phyloP scores from a whole-genome alignment of 2,888 invertebrate genomes.

The Drosophila macrospina region DNA sequence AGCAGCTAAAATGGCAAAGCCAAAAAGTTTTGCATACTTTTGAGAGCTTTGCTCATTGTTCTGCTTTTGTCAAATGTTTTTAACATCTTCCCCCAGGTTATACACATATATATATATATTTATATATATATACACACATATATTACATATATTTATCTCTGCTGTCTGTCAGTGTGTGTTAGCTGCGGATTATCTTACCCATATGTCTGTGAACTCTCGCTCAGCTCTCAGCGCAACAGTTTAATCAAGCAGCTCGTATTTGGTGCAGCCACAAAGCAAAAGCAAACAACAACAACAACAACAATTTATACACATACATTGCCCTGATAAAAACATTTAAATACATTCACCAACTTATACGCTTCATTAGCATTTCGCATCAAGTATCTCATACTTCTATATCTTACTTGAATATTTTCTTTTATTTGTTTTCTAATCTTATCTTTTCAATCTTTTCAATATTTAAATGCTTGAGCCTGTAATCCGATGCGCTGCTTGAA shows the following conservation, averaged over 20 bases:
- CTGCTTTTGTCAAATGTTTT: conserved; percentile 46
- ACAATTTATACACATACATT: conserved; percentile 43
- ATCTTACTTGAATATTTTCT: too few species aligned
- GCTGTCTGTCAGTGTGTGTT: conserved; percentile 20
- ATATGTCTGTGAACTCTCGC: conserved; percentile 28
- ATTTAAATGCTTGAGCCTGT: too few species aligned
- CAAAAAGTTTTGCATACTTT: conserved; percentile 63
- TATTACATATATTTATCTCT: conserved; percentile 21
- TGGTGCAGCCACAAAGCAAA: conserved; percentile 45
- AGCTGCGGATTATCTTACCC: conserved; percentile 51
- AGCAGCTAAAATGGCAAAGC: conserved; percentile 58
- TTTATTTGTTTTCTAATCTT: too few species aligned
- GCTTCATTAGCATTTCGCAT: background rate
- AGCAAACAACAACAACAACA: conserved; percentile 35
- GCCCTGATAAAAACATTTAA: conserved; percentile 42
- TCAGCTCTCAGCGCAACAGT: conserved; percentile 52
- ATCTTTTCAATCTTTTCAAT: too few species aligned
- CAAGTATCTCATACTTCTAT: too few species aligned
- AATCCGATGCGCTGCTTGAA: too few species aligned
- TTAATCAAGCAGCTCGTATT: conserved; percentile 63
- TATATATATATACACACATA: conserved; percentile 18
- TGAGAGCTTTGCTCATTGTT: conserved; percentile 51
- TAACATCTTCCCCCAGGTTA: conserved; percentile 30
- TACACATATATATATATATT: conserved; percentile 23
- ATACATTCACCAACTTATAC: conserved; percentile 10